Evolutionary conservation across 2,888 invertebrate species (phyloP).

Genomic region (Drosophila recens): DNA sequence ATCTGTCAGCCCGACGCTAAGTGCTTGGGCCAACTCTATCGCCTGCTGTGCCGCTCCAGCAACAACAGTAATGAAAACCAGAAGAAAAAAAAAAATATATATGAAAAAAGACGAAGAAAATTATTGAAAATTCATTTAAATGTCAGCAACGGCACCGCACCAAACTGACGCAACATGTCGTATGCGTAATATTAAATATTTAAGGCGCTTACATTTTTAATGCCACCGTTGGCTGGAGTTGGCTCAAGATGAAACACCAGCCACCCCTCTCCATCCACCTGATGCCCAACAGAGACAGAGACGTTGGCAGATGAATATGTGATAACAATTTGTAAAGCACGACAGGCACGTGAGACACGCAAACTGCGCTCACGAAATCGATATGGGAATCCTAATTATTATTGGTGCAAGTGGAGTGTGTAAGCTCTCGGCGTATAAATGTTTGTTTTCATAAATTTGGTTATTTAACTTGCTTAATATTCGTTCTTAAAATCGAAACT

Average conservation of each 20-base stretch:
- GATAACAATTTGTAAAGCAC: slow-evolving; percentile 26
- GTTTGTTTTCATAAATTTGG: background rate
- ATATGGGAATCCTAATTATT: slow-evolving; percentile 38
- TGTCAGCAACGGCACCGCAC: slow-evolving; percentile 52
- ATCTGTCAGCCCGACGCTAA: slow-evolving; percentile 56
- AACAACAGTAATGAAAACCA: background rate
- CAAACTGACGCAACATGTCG: slow-evolving; percentile 69
- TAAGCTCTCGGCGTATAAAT: background rate
- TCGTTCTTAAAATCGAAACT: background rate
- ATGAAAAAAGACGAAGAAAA: slow-evolving; percentile 40
- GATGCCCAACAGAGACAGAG: background rate
- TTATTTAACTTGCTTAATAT: background rate
- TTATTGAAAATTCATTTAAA: slow-evolving; percentile 79
- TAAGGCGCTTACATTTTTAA: slow-evolving; percentile 74
- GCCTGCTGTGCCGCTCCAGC: slow-evolving; percentile 21
- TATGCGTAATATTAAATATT: slow-evolving; percentile 75
- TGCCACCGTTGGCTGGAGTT: slow-evolving; percentile 20
- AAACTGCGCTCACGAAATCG: slow-evolving; percentile 22
- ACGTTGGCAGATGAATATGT: slow-evolving; percentile 25
- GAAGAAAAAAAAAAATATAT: slow-evolving; percentile 1
- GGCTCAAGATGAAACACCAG: slow-evolving; percentile 6
- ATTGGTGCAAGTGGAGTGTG: slow-evolving; percentile 1
- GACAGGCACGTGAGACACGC: slow-evolving; percentile 29
- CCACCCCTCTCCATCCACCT: background rate
- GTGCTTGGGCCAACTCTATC: slow-evolving; percentile 60